A percentile compares a stretch with the other conserved stretches of the same genome.
phyloP scores from a whole-genome alignment of 2,888 invertebrate species.

The Coelinius sp. region DNA sequence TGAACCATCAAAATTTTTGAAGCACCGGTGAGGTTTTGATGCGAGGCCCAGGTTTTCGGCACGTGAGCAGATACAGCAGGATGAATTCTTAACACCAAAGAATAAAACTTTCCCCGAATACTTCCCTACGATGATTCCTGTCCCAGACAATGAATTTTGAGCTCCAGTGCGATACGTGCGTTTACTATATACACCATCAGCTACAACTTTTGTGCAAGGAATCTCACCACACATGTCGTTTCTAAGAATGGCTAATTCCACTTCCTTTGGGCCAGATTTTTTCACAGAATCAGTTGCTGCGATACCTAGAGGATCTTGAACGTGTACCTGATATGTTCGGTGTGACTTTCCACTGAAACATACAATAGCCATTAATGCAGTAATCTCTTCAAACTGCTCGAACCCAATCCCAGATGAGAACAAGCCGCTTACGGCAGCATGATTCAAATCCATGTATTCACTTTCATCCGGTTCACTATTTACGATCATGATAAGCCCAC shows the following conservation, averaged over 20 bases:
- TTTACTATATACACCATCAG: neutral
- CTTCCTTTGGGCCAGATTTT: neutral
- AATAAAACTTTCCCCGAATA: neutral
- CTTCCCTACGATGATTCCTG: neutral
- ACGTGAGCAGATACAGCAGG: too few relatives aligned
- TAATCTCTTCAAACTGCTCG: neutral
- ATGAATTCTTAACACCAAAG: neutral
- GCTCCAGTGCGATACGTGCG: neutral
- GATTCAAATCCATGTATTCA: neutral
- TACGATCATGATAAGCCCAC: neutral
- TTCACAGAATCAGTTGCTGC: neutral
- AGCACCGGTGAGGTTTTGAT: neutral
- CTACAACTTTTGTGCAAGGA: neutral
- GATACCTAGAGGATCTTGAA: neutral
- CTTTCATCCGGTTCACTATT: neutral
- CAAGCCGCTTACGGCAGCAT: neutral
- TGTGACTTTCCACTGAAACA: neutral
- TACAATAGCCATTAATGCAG: neutral
- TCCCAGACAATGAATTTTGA: neutral
- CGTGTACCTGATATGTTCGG: neutral
- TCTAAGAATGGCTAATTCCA: neutral
- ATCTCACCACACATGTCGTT: neutral
- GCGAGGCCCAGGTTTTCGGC: neutral
- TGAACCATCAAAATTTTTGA: neutral
- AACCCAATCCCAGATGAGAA: neutral